These are phyloP conservation scores for Adrianichthys oophorus DNA, from an alignment of 2,797 vertebrate species.

Conservation along the genomic window DNA sequence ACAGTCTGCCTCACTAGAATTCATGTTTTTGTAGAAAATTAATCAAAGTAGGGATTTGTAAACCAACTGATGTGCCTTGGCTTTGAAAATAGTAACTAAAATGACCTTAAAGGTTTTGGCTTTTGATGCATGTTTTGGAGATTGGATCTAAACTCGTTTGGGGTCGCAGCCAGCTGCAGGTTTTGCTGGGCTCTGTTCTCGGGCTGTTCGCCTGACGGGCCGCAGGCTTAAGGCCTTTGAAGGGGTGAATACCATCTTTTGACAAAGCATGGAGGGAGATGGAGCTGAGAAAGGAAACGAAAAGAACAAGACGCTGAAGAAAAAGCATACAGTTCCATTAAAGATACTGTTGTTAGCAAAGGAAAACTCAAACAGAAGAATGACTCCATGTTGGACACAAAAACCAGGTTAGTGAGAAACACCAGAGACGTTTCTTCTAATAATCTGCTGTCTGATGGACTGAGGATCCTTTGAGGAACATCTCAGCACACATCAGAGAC, in stretches of 20 bases:
- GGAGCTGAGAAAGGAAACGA: conserved; percentile 57
- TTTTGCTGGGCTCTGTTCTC: conserved; percentile 93
- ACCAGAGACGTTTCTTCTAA: conserved; percentile 16
- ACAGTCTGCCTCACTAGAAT: neutral
- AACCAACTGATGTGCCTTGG: neutral
- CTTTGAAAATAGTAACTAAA: neutral
- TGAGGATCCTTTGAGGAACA: too few relatives aligned
- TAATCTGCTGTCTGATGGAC: too few relatives aligned
- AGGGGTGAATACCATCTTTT: conserved; percentile 99
- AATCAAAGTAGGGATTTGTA: conserved; percentile 4
- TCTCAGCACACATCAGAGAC: too few relatives aligned
- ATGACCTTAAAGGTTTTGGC: too few relatives aligned
- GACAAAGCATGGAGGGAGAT: conserved; percentile 92
- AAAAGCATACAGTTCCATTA: conserved; percentile 33
- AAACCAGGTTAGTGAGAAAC: conserved; percentile 9
- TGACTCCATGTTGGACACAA: conserved; percentile 33
- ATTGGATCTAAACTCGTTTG: conserved; percentile 3
- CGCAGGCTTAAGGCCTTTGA: conserved; percentile 99
- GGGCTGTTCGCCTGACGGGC: conserved; percentile 99
- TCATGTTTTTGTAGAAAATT: neutral
- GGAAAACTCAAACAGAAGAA: conserved; percentile 40
- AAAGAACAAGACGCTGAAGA: conserved; percentile 34
- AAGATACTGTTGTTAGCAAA: conserved; percentile 46
- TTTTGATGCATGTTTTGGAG: too few relatives aligned
- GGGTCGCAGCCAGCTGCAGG: conserved; percentile 83